phyloP scores from a whole-genome alignment of 1,140 invertebrate genomes.

The Tribolium madens region DNA sequence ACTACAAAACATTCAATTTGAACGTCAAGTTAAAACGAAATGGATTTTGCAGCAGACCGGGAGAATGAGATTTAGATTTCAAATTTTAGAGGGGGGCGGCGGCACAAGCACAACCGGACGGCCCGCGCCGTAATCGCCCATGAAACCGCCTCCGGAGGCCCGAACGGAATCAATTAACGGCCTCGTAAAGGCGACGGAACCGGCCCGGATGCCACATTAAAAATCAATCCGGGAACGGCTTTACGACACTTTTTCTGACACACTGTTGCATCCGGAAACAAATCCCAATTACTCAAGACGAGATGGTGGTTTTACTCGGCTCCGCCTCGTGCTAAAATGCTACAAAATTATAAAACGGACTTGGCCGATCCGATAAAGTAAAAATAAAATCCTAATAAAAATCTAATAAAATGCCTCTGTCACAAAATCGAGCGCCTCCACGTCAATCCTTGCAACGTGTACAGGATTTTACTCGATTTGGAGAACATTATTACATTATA shows the following conservation, averaged over 20 bases:
- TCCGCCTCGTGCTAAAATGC: background rate
- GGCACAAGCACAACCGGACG: background rate
- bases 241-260: background rate
- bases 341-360: constrained; percentile 43
- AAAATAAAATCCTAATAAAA: constrained; percentile 49
- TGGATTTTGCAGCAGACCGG: constrained; percentile 69
- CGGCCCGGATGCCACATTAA: constrained; percentile 11
- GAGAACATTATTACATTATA: constrained; percentile 52
- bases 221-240: background rate
- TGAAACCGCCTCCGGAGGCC: background rate
- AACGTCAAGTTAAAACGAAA: constrained; percentile 66
- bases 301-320: too few relatives aligned
- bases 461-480: background rate
- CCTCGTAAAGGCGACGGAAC: background rate
- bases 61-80: constrained; percentile 68
- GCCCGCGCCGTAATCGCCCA: background rate
- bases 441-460: constrained; percentile 21
- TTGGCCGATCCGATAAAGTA: constrained; percentile 34
- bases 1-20: constrained; percentile 67
- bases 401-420: constrained; percentile 42
- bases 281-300: too few relatives aligned
- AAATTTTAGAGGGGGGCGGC: constrained; percentile 52
- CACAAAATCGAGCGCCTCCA: background rate
- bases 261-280: background rate
- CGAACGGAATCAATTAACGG: constrained; percentile 23